Percentiles rank a stretch among this genome's conserved stretches.
Conservation (phyloP, 2,113 vertebrate genomes). For the Varanus komodoensis region DNA sequence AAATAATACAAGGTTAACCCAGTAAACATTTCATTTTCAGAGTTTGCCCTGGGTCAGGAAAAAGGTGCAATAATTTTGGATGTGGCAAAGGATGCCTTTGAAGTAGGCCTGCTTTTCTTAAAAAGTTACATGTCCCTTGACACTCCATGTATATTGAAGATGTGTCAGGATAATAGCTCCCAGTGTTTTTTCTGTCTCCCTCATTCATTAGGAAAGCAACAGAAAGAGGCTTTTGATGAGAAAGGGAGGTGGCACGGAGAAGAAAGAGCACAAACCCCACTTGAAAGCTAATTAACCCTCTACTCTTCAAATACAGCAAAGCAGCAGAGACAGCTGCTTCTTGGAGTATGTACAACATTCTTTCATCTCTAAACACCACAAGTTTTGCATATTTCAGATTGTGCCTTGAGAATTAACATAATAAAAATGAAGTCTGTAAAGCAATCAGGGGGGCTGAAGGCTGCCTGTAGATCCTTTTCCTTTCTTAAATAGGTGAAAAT, state of each 20-base stretch:
- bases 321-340: not conserved
- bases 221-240: not conserved
- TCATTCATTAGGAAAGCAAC: not conserved
- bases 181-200: not conserved
- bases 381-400: not conserved
- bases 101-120: not conserved
- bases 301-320: conserved; percentile 19
- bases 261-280: conserved; percentile 10
- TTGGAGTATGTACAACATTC: fast-evolving
- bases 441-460: fast-evolving
- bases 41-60: not conserved
- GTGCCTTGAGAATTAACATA: fast-evolving
- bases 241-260: not conserved
- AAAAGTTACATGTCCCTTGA: not conserved
- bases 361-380: fast-evolving
- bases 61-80: not conserved
- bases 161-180: not conserved
- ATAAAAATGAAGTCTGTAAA: fast-evolving
- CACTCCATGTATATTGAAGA: not conserved
- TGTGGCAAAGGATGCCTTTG: fast-evolving
- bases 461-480: fast-evolving
- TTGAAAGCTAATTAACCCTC: conserved; percentile 49
- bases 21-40: not conserved
- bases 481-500: not conserved
- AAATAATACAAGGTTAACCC: too few relatives aligned